These are phyloP conservation scores for Xestia ashworthii DNA, from an alignment of 2,888 invertebrate species.

Conservation along the genomic window DNA sequence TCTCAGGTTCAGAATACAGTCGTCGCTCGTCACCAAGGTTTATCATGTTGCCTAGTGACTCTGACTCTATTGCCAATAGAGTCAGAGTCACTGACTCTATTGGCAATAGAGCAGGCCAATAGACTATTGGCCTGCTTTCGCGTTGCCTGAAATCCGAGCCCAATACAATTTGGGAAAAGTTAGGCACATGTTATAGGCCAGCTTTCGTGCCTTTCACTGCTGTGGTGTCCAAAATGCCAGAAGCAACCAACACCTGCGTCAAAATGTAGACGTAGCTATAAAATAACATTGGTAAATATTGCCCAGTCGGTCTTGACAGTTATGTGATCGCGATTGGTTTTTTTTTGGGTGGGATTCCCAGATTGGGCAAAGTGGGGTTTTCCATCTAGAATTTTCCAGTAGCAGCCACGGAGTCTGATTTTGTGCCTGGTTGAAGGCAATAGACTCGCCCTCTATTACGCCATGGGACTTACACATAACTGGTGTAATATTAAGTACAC, in stretches of 20 bases:
- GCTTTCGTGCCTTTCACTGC: not conserved
- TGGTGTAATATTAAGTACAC: not conserved
- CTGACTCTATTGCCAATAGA: too few species aligned
- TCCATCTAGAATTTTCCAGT: not conserved
- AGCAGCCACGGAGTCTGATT: not conserved
- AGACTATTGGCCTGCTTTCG: not conserved
- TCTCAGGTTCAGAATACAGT: not conserved
- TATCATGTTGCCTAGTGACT: not conserved
- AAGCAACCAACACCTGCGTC: too few species aligned
- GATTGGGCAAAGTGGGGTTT: not conserved
- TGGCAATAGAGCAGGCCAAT: too few species aligned
- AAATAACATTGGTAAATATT: not conserved
- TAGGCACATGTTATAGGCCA: not conserved
- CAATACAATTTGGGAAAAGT: not conserved
- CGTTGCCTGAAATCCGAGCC: not conserved
- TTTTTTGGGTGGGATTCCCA: not conserved
- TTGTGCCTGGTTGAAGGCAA: not conserved
- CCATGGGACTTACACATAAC: not conserved
- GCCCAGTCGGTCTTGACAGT: not conserved
- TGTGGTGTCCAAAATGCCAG: not conserved
- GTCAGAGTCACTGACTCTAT: too few species aligned
- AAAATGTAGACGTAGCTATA: too few species aligned
- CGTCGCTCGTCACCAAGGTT: not conserved
- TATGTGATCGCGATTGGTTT: not conserved
- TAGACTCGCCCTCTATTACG: not conserved